phyloP scores from a whole-genome alignment of 2,113 vertebrate species.

The Pterophyllum scalare region DNA sequence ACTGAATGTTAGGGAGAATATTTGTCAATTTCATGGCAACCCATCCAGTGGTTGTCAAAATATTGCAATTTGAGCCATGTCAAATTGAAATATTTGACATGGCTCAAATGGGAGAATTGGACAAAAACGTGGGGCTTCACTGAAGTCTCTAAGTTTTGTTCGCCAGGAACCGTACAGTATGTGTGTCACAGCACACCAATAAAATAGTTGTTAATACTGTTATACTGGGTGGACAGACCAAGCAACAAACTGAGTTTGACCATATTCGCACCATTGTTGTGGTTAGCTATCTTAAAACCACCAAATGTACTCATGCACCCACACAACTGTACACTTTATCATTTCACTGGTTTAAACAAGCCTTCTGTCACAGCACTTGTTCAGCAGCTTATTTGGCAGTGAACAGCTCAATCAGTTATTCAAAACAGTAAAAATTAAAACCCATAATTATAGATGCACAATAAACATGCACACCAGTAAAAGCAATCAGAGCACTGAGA shows the following conservation, averaged over 20 bases:
- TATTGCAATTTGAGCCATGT: neutral
- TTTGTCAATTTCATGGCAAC: neutral
- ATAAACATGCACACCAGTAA: neutral
- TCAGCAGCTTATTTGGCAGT: neutral
- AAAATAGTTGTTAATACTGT: neutral
- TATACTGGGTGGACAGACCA: neutral
- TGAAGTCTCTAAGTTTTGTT: neutral
- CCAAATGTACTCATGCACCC: neutral
- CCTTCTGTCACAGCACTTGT: neutral
- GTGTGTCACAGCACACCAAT: neutral
- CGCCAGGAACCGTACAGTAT: neutral
- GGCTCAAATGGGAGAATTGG: neutral
- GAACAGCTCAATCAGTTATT: neutral
- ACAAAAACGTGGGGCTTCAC: neutral
- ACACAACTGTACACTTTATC: neutral
- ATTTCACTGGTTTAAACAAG: neutral
- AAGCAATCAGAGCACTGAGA: slow-evolving; percentile 1
- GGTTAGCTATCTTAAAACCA: neutral
- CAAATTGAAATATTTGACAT: too few species aligned
- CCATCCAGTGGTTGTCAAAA: neutral
- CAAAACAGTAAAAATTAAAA: neutral
- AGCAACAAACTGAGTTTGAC: neutral
- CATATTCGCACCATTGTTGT: neutral
- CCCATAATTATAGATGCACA: neutral
- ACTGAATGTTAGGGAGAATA: neutral